These are phyloP conservation scores for Drosophila kepulauana DNA, from an alignment of 1,140 invertebrate genomes.

Conservation along the genomic window DNA sequence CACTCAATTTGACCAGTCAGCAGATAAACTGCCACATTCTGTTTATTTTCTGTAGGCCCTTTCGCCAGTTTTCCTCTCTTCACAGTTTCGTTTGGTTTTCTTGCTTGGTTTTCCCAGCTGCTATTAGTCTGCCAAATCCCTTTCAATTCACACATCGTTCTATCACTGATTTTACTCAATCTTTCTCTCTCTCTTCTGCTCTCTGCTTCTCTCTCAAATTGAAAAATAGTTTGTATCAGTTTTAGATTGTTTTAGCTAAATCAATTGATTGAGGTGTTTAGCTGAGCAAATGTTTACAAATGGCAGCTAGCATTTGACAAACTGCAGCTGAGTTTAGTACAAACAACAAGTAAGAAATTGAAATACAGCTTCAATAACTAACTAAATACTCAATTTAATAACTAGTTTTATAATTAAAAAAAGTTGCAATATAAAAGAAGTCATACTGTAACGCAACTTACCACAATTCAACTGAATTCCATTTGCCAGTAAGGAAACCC, in stretches of 20 bases:
- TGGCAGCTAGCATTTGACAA: background rate
- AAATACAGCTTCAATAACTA: background rate
- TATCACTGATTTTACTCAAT: constrained; percentile 39
- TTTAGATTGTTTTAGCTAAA: background rate
- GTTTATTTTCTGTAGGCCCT: constrained; percentile 10
- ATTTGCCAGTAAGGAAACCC: background rate
- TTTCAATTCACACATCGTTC: constrained; percentile 49
- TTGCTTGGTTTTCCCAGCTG: constrained; percentile 25
- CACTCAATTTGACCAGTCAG: background rate
- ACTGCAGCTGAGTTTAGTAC: background rate
- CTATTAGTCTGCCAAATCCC: constrained; percentile 30
- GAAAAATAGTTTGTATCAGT: background rate
- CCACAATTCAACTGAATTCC: background rate
- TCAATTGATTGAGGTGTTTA: background rate
- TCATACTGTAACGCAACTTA: no score
- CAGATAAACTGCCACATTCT: background rate
- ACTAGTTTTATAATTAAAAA: no score
- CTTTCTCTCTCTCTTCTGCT: constrained; percentile 19
- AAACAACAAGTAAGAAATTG: background rate
- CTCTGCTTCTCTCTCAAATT: constrained; percentile 6
- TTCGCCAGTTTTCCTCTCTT: background rate
- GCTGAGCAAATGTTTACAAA: background rate
- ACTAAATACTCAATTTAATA: no score
- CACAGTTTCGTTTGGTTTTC: background rate
- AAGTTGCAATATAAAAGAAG: no score